Conservation (phyloP, 2,888 invertebrate genomes). For the Hirtodrosophila trivittata region DNA sequence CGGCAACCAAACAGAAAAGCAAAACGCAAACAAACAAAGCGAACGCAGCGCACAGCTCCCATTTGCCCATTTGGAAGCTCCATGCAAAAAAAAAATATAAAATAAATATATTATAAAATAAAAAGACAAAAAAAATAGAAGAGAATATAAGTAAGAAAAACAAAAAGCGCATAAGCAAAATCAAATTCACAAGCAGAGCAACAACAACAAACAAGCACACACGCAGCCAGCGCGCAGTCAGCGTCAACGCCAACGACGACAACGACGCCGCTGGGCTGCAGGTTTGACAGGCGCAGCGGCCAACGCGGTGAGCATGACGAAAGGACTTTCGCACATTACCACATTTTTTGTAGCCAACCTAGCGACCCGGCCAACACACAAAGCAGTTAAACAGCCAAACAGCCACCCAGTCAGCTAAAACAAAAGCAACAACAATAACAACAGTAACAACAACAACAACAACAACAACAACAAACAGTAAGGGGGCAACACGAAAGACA, state of each 20-base stretch:
- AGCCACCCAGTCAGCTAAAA: constrained; percentile 66
- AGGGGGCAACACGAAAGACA: constrained; percentile 77
- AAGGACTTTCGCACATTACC: constrained; percentile 82
- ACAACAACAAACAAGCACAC: constrained; percentile 39
- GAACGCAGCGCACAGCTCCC: constrained; percentile 56
- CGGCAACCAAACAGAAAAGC: constrained; percentile 48
- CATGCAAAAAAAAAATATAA: constrained; percentile 4
- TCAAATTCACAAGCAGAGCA: constrained; percentile 66
- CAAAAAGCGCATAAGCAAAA: constrained; percentile 64
- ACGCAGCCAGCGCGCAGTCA: constrained; percentile 30
- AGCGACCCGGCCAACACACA: constrained; percentile 56
- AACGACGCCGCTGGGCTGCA: constrained; percentile 43
- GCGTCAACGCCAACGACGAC: constrained; percentile 7
- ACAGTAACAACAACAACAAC: constrained; percentile 22
- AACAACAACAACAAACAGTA: constrained; percentile 26
- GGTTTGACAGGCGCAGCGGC: constrained; percentile 54
- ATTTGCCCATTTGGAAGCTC: constrained; percentile 54
- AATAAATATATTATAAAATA: background rate
- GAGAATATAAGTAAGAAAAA: constrained; percentile 11
- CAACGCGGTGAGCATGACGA: constrained; percentile 74
- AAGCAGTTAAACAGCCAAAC: constrained; percentile 60
- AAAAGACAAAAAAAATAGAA: constrained; percentile 9
- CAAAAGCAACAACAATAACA: constrained; percentile 22
- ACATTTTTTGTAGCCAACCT: constrained; percentile 68
- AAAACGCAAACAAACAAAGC: constrained; percentile 64